Evolutionary conservation across 1,140 invertebrate genomes (phyloP).

Genomic region (Drosophila dunni): DNA sequence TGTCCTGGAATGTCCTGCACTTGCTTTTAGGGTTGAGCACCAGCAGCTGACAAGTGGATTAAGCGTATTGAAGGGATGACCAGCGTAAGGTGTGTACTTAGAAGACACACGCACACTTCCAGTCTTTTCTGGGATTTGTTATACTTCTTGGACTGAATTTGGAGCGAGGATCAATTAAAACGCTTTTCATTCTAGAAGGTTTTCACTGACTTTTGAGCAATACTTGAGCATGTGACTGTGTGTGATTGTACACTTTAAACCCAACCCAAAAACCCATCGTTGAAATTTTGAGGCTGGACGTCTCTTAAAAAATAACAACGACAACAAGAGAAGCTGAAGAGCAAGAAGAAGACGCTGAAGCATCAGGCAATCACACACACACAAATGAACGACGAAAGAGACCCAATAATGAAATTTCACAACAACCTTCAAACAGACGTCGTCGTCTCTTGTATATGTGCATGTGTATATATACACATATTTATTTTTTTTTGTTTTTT

Average conservation of each 20-base stretch:
- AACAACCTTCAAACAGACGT: constrained; percentile 78
- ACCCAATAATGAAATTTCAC: constrained; percentile 82
- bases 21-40: constrained; percentile 42
- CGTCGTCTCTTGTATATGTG: constrained; percentile 51
- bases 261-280: constrained; percentile 70
- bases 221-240: too few species aligned
- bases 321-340: background rate
- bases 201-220: too few species aligned
- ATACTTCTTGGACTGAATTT: constrained; percentile 7
- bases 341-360: constrained; percentile 22
- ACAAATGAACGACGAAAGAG: constrained; percentile 61
- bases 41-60: constrained; percentile 50
- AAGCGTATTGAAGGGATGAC: constrained; percentile 30
- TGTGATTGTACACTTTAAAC: constrained; percentile 48
- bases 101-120: constrained; percentile 3
- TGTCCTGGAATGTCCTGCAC: constrained; percentile 35
- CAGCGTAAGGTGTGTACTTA: constrained; percentile 17
- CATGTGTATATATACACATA: constrained; percentile 19
- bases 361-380: constrained; percentile 59
- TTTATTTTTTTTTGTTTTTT: constrained; percentile 44
- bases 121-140: constrained; percentile 31
- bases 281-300: constrained; percentile 78
- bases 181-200: too few species aligned
- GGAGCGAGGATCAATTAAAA: background rate
- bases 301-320: constrained; percentile 75